These are phyloP conservation scores for Mactra quadrangularis DNA, from an alignment of 1,140 invertebrate species.

Conservation along the genomic window DNA sequence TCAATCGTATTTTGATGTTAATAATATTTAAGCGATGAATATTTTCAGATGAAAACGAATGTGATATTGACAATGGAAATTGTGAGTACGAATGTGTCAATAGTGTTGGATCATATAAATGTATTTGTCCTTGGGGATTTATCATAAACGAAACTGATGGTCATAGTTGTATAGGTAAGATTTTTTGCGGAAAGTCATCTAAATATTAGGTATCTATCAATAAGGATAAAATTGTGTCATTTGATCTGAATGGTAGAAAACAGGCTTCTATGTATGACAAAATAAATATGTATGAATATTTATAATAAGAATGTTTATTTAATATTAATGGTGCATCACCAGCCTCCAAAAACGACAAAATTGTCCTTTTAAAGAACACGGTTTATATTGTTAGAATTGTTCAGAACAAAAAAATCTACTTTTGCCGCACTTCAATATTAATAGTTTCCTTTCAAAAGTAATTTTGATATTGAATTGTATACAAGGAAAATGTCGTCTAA, in stretches of 20 bases:
- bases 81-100: neutral
- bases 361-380: too few relatives aligned
- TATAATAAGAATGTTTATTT: neutral
- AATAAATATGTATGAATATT: neutral
- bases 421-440: neutral
- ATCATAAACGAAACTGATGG: neutral
- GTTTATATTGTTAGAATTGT: too few relatives aligned
- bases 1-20: too few relatives aligned
- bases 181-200: too few relatives aligned
- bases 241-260: neutral
- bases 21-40: too few relatives aligned
- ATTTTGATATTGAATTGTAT: too few relatives aligned
- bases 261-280: neutral
- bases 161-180: neutral
- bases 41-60: conserved; percentile 11
- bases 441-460: neutral
- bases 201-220: too few relatives aligned
- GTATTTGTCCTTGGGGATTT: neutral
- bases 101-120: neutral
- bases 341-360: too few relatives aligned
- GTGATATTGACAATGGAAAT: neutral
- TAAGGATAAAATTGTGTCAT: too few relatives aligned
- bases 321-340: too few relatives aligned
- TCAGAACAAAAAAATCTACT: neutral
- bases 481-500: too few relatives aligned